These are phyloP conservation scores for Tiphia femorata DNA, from an alignment of 2,888 invertebrate genomes.

Conservation along the genomic window DNA sequence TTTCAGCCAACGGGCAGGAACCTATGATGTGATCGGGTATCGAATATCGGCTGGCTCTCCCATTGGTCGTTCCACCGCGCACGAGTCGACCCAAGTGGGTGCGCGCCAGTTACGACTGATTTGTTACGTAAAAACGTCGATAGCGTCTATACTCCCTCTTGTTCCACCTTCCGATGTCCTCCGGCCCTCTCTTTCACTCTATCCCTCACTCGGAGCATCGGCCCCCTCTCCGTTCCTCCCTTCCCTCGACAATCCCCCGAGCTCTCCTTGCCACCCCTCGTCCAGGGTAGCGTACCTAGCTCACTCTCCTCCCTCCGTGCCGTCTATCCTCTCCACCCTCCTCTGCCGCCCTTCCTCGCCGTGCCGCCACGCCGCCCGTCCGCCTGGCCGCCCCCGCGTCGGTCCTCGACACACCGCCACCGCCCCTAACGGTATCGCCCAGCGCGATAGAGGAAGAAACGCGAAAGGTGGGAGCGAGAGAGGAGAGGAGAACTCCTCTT, in stretches of 20 bases:
- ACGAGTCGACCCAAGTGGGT: constrained; percentile 61
- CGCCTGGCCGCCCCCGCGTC: constrained; percentile 47
- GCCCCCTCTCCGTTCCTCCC: constrained; percentile 3
- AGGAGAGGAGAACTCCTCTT: constrained; percentile 50
- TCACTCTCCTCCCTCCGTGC: constrained; percentile 1
- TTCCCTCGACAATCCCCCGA: not conserved
- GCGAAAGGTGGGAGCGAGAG: constrained; percentile 38
- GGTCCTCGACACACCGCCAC: constrained; percentile 50
- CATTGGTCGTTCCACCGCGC: constrained; percentile 66
- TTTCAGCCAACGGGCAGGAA: constrained; percentile 56
- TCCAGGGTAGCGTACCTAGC: too few relatives aligned
- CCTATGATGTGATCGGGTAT: constrained; percentile 69
- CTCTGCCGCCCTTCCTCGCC: constrained; percentile 26
- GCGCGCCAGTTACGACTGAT: constrained; percentile 68
- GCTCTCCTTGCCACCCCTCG: not conserved
- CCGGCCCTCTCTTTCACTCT: constrained; percentile 11
- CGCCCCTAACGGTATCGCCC: constrained; percentile 47
- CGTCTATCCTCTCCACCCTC: not conserved
- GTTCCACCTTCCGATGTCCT: constrained; percentile 47
- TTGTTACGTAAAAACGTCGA: constrained; percentile 70
- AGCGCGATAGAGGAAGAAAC: constrained; percentile 46
- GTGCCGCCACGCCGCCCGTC: constrained; percentile 29
- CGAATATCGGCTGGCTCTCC: constrained; percentile 68
- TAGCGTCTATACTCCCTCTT: constrained; percentile 63
- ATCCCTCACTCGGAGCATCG: not conserved